phyloP scores from a whole-genome alignment of 2,888 invertebrate genomes.

The Brenthis ino region DNA sequence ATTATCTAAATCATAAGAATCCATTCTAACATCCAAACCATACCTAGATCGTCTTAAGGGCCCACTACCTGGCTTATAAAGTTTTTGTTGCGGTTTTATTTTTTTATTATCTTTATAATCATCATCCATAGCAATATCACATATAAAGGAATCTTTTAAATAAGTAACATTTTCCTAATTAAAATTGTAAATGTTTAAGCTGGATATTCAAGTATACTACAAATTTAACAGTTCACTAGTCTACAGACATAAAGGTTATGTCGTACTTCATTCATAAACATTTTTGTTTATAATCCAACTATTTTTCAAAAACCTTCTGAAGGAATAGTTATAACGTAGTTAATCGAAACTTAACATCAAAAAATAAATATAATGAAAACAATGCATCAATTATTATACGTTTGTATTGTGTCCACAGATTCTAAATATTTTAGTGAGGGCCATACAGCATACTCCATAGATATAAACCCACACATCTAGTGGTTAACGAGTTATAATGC shows the following conservation, averaged over 20 bases:
- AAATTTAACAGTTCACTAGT: conserved; percentile 33
- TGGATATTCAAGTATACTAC: conserved; percentile 27
- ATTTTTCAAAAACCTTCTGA: conserved; percentile 16
- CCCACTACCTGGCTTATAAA: conserved; percentile 90
- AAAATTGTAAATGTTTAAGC: conserved; percentile 31
- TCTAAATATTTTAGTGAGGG: conserved; percentile 12
- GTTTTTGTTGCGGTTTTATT: conserved; percentile 86
- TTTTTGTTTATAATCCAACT: conserved; percentile 34
- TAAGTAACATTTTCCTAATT: conserved; percentile 49
- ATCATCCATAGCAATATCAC: conserved; percentile 79
- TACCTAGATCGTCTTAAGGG: conserved; percentile 86
- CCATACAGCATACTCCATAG: too few relatives aligned
- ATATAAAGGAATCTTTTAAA: conserved; percentile 53
- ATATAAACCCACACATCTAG: too few relatives aligned
- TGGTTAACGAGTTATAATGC: too few relatives aligned
- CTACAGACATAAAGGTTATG: conserved; percentile 62
- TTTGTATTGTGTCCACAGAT: conserved; percentile 44
- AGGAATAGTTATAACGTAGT: conserved; percentile 11
- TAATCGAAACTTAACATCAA: conserved; percentile 38
- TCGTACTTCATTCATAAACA: conserved; percentile 51
- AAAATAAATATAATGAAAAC: conserved; percentile 44
- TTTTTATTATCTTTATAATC: conserved; percentile 81
- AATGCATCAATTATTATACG: conserved; percentile 45
- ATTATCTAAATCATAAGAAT: conserved; percentile 66
- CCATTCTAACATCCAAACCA: conserved; percentile 82